A percentile compares a stretch with the other conserved stretches of the same genome.
phyloP scores from a whole-genome alignment of 30 jellyfish, hydroid and myxozoan genomes.

The Pseudorhiza aurosa region DNA sequence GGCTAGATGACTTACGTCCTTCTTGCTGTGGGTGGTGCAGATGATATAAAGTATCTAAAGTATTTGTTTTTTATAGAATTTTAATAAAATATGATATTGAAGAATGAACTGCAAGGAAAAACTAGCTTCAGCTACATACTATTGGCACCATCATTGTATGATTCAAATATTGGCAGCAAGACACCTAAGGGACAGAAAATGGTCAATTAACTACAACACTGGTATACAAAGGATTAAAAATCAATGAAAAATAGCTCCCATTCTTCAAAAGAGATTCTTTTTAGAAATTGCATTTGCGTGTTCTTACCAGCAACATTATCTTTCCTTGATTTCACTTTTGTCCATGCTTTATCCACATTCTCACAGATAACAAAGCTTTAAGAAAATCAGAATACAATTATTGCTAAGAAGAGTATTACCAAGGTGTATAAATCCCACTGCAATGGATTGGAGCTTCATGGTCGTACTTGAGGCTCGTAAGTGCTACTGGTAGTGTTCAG shows the following conservation, averaged over 20 bases:
- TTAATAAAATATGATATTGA: too few relatives aligned
- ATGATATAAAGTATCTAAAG: too few relatives aligned
- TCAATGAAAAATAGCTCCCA: not conserved
- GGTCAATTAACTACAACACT: too few relatives aligned
- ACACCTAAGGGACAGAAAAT: constrained; percentile 92
- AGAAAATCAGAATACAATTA: not conserved
- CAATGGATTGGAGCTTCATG: too few relatives aligned
- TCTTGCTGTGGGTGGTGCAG: too few relatives aligned
- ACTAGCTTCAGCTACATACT: constrained; percentile 81
- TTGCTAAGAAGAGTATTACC: too few relatives aligned
- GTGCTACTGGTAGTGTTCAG: too few relatives aligned
- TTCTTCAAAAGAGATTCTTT: too few relatives aligned
- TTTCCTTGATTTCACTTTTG: constrained; percentile 83
- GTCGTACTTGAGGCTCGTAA: too few relatives aligned
- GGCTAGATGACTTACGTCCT: too few relatives aligned
- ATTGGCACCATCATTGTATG: constrained; percentile 96
- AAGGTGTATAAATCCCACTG: too few relatives aligned
- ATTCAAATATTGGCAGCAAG: constrained; percentile 88
- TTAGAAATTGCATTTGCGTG: not conserved
- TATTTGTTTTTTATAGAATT: too few relatives aligned
- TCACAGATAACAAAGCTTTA: constrained; percentile 86
- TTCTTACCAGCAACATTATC: constrained; percentile 98
- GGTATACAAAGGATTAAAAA: not conserved
- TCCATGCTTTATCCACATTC: constrained; percentile 99
- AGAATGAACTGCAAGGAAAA: not conserved